phyloP scores from a whole-genome alignment of 2,888 invertebrate species.

The Dysmachus trigonus region DNA sequence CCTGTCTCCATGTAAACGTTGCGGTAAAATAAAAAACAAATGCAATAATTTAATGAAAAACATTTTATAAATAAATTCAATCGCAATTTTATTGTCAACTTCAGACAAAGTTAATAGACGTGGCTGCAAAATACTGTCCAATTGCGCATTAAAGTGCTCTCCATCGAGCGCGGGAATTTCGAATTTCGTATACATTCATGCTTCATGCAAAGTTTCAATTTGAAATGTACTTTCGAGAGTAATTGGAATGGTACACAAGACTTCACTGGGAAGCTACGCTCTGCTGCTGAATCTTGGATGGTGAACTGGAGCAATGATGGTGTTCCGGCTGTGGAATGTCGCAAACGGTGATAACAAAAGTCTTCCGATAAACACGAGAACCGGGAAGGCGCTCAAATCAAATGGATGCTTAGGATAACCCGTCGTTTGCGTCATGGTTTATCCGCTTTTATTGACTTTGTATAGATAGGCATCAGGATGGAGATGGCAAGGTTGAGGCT shows the following conservation, averaged over 20 bases:
- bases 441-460: constrained; percentile 33
- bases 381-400: constrained; percentile 11
- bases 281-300: not conserved
- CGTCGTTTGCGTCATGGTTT: constrained; percentile 33
- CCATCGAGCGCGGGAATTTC: constrained; percentile 12
- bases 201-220: constrained; percentile 38
- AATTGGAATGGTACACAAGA: constrained; percentile 36
- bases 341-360: constrained; percentile 18
- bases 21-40: constrained; percentile 25
- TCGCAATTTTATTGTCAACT: constrained; percentile 27
- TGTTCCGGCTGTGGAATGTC: not conserved
- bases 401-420: constrained; percentile 37
- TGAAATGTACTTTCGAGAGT: constrained; percentile 39
- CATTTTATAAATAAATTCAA: constrained; percentile 40
- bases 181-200: constrained; percentile 15
- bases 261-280: not conserved
- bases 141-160: constrained; percentile 18
- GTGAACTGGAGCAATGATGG: not conserved
- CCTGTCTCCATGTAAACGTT: not conserved
- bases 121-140: constrained; percentile 32
- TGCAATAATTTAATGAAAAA: constrained; percentile 29
- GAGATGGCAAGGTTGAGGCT: not conserved
- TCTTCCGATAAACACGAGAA: constrained; percentile 6
- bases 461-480: not conserved
- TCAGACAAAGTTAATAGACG: constrained; percentile 20